Conservation (phyloP, 2,888 invertebrate species). For the Mythimna impura region DNA sequence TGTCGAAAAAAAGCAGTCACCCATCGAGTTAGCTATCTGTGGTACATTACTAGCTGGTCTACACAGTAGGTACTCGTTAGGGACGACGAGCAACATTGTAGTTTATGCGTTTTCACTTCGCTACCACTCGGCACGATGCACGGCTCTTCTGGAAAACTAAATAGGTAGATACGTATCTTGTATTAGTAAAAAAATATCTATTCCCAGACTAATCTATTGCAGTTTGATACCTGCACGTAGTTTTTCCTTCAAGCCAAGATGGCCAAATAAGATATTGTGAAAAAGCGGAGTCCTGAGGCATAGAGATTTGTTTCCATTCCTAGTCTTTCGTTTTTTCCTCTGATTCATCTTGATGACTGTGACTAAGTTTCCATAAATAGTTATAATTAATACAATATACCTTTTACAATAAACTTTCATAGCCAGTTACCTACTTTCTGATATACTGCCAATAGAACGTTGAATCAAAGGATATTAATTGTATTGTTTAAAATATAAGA, state of each 20-base stretch:
- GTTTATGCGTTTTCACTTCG: neutral
- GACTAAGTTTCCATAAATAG: neutral
- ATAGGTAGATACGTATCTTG: neutral
- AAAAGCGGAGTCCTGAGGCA: neutral
- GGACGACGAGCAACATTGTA: constrained; percentile 3
- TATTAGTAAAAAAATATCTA: neutral
- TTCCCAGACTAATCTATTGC: neutral
- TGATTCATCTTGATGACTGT: neutral
- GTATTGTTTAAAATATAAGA: neutral
- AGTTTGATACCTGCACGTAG: no score
- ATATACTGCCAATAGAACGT: no score
- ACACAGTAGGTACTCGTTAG: no score
- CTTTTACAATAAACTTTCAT: neutral
- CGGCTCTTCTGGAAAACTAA: neutral
- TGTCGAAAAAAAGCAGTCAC: neutral
- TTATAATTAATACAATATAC: neutral
- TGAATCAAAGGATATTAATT: neutral
- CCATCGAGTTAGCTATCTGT: neutral
- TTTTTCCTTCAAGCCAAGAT: constrained; percentile 3
- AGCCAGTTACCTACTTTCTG: no score
- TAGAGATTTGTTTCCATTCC: constrained; percentile 6
- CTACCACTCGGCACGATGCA: neutral
- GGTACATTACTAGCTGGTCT: neutral
- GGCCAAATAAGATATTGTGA: neutral
- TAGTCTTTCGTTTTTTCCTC: constrained; percentile 5